Evolutionary conservation across 2,797 vertebrate genomes (phyloP).

Genomic region (Gallirallus australis): DNA sequence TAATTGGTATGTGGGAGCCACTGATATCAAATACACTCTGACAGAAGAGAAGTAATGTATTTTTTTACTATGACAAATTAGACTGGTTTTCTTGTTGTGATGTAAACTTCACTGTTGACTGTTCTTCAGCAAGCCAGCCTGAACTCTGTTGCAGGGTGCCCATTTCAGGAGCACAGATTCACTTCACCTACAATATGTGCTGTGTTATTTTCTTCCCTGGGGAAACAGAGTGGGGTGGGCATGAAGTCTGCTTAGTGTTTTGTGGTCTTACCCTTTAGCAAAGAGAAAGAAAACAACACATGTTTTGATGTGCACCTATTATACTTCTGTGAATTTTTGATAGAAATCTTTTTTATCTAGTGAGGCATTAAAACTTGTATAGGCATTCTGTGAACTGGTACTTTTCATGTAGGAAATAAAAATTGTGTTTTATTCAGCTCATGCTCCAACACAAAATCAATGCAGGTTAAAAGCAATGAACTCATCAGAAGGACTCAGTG

Average conservation of each 20-base stretch:
- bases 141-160: not conserved
- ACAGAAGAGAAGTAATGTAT: not conserved
- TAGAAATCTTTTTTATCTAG: not conserved
- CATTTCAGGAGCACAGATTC: not conserved
- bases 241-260: not conserved
- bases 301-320: not conserved
- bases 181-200: not conserved
- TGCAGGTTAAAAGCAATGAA: not conserved
- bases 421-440: not conserved
- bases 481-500: not conserved
- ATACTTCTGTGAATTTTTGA: not conserved
- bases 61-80: not conserved
- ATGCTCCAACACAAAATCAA: not conserved
- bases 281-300: not conserved
- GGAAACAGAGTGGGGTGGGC: not conserved
- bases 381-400: not conserved
- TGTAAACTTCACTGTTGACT: not conserved
- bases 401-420: not conserved
- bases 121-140: not conserved
- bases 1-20: constrained; percentile 44
- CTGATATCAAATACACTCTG: not conserved
- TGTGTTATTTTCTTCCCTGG: rapidly evolving
- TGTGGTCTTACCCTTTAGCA: not conserved
- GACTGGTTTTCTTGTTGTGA: not conserved
- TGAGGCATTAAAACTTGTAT: not conserved